phyloP scores from a whole-genome alignment of 2,888 invertebrate species.

The Dichetophora obliterata region DNA sequence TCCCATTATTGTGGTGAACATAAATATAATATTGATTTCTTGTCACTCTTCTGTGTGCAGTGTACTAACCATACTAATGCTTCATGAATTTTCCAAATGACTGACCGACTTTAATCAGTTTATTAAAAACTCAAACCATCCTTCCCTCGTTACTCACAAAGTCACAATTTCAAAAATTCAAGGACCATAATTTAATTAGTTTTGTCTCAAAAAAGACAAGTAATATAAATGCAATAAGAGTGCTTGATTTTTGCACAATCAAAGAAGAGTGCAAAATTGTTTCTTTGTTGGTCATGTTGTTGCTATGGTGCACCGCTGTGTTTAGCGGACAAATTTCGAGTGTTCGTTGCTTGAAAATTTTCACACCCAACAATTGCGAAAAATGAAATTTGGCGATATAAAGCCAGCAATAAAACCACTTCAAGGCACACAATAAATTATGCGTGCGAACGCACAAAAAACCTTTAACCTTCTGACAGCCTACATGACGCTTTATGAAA shows the following conservation, averaged over 20 bases:
- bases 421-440: conserved; percentile 40
- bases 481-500: too few species aligned
- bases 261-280: not conserved
- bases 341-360: conserved; percentile 15
- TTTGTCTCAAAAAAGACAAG: not conserved
- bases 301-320: conserved; percentile 22
- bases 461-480: too few species aligned
- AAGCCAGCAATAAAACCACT: conserved; percentile 31
- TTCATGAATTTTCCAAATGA: conserved; percentile 1
- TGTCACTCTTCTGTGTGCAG: too few species aligned
- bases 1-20: too few species aligned
- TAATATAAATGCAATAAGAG: too few species aligned
- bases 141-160: not conserved
- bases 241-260: conserved; percentile 6
- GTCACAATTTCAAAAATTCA: not conserved
- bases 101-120: conserved; percentile 2
- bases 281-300: not conserved
- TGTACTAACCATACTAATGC: too few species aligned
- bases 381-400: not conserved
- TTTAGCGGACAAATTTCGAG: not conserved
- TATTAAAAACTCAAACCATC: not conserved
- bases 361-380: conserved; percentile 5
- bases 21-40: too few species aligned
- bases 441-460: conserved; percentile 39
- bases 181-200: not conserved